Conservation (phyloP, 1,140 invertebrate species). For the Bombus consobrinus region DNA sequence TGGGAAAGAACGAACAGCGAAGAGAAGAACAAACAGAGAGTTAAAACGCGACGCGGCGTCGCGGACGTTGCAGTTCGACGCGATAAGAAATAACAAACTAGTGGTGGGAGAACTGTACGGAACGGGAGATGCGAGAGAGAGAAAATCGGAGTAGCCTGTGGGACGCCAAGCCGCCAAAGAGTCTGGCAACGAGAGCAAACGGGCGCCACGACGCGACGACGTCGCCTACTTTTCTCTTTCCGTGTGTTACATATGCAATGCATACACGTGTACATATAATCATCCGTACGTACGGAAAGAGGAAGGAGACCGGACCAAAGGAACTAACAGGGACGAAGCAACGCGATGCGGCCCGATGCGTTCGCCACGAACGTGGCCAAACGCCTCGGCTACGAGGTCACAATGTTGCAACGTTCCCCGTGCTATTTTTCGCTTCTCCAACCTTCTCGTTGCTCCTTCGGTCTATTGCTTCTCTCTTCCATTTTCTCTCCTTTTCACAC, state of each 20-base stretch:
- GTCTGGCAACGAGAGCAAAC: slow-evolving; percentile 76
- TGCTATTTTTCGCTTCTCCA: slow-evolving; percentile 58
- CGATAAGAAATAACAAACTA: slow-evolving; percentile 15
- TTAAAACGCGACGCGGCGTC: background rate
- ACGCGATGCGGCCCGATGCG: background rate
- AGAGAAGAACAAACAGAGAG: background rate
- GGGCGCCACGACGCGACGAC: slow-evolving; percentile 63
- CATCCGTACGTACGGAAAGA: background rate
- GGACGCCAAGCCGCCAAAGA: slow-evolving; percentile 76
- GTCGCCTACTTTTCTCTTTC: slow-evolving; percentile 66
- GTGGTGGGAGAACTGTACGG: background rate
- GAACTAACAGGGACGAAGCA: no score
- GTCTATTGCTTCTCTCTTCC: background rate
- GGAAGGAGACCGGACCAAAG: background rate
- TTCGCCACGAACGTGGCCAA: slow-evolving; percentile 51
- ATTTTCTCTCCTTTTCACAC: background rate
- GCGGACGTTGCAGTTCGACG: background rate
- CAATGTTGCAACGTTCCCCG: slow-evolving; percentile 55
- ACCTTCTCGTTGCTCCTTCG: background rate
- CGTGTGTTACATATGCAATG: slow-evolving; percentile 4
- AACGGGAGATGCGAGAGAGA: background rate
- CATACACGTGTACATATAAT: slow-evolving; percentile 41
- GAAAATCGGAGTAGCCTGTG: slow-evolving; percentile 64
- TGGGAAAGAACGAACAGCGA: background rate
- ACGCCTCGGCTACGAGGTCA: slow-evolving; percentile 64